Conservation (phyloP, 2,113 vertebrate genomes). For the Terrapene triunguis region DNA sequence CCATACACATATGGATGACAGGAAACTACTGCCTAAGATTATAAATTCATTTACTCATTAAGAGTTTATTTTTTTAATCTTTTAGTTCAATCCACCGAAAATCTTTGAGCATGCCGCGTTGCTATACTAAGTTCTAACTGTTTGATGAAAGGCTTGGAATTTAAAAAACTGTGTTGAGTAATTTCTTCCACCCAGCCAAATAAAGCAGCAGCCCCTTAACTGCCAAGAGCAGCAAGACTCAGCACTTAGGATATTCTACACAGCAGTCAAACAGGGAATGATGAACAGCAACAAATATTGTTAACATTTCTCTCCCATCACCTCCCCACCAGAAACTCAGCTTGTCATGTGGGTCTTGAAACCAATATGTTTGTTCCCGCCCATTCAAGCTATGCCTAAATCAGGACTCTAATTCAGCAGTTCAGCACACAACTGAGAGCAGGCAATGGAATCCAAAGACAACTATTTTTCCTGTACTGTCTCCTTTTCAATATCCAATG, state of each 20-base stretch:
- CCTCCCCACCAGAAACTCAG: background rate
- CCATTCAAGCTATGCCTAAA: background rate
- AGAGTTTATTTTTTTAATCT: background rate
- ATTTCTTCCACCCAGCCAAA: slow-evolving; percentile 25
- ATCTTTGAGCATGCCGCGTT: background rate
- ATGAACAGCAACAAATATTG: slow-evolving; percentile 42
- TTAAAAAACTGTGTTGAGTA: slow-evolving; percentile 7
- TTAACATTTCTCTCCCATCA: slow-evolving; percentile 26
- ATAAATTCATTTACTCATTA: background rate
- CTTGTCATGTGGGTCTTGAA: slow-evolving; percentile 45
- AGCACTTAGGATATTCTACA: slow-evolving; percentile 15
- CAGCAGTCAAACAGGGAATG: slow-evolving; percentile 28
- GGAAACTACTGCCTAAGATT: background rate
- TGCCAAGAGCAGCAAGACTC: slow-evolving; percentile 22
- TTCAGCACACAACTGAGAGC: background rate
- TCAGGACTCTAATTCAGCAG: slow-evolving; percentile 9
- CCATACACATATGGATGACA: background rate
- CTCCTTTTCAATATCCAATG: background rate
- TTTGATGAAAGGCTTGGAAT: background rate
- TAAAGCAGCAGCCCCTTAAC: slow-evolving; percentile 4
- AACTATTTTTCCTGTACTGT: background rate
- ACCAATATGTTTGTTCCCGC: slow-evolving; percentile 16
- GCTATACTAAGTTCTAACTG: background rate
- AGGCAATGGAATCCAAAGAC: background rate
- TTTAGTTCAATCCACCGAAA: background rate